phyloP scores from a whole-genome alignment of 2,113 vertebrate genomes.

The Coreoperca whiteheadi region DNA sequence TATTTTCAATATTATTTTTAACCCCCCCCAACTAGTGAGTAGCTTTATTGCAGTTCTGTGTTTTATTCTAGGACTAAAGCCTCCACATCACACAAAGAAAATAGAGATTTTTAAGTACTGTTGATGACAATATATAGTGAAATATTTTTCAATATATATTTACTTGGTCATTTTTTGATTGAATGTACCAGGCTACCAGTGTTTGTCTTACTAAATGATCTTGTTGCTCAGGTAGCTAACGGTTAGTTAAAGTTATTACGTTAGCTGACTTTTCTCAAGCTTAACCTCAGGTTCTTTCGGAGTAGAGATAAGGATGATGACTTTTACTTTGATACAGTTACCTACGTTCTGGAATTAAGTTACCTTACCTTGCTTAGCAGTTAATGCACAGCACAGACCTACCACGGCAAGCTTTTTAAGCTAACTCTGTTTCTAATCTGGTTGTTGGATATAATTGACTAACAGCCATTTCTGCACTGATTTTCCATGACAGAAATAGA shows the following conservation, averaged over 20 bases:
- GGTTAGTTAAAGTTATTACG: background rate
- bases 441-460: background rate
- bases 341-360: background rate
- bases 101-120: background rate
- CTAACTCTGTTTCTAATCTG: background rate
- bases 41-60: background rate
- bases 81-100: background rate
- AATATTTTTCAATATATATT: too few species aligned
- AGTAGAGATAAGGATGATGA: background rate
- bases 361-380: background rate
- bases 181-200: background rate
- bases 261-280: background rate
- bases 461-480: background rate
- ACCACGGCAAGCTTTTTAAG: background rate
- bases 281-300: background rate
- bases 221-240: background rate
- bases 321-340: background rate
- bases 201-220: background rate
- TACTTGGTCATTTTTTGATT: background rate
- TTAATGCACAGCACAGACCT: background rate
- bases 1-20: background rate
- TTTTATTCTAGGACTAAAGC: background rate
- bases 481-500: slow-evolving; percentile 14
- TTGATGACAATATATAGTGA: background rate
- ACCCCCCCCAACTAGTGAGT: background rate